Evolutionary conservation across 2,113 vertebrate species (phyloP), one percentile per base, ranked within the genome.

Genomic region (Clarias macrocephalus): DNA sequence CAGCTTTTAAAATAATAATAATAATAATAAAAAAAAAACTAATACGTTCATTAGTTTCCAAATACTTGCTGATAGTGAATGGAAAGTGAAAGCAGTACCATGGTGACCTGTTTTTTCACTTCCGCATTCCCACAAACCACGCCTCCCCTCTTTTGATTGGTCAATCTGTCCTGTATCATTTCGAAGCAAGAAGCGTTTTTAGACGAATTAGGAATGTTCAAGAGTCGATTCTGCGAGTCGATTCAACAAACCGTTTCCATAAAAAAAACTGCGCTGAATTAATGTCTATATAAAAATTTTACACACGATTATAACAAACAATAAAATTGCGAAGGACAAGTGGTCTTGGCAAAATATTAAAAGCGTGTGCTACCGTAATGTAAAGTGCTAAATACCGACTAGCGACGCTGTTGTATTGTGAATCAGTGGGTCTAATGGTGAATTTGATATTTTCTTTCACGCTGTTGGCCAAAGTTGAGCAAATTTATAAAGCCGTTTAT

Each of bases 1-100:
- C 21, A 5, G 18, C 12, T 19, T 59, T 57, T 56, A 10, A 57
- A 59, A 80, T 48, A 7, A 48, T 48, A 0, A 48, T 48, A 6
- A 48, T 6, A 48, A 48, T 42, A 42, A 42, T 42, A 42, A 42
- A 42, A 37, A 37, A 2, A 9, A 1, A 12, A 19, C 28, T 3
- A 52, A 28, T 18, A 82, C 11, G 9, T 82, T 16, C 10, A 48
- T 23, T n/a, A 37, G 59, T 23, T 81, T 52, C 60, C 12, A 16
- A 21, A 80, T 6, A 80, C 0, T 18, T 21, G 21, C 25, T 52
- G 5, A 52, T 33, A 0, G 23, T 6, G 30, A 86, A 89, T 28
- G 5, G 37, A 88, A 90, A 90, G 73, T 70, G 87, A 88, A 90
- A 88, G 76, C 59, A 57, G 52, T 68, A 66, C 63, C 56, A 37